Conservation (phyloP, 2,113 vertebrate genomes). For the Turnix velox region DNA sequence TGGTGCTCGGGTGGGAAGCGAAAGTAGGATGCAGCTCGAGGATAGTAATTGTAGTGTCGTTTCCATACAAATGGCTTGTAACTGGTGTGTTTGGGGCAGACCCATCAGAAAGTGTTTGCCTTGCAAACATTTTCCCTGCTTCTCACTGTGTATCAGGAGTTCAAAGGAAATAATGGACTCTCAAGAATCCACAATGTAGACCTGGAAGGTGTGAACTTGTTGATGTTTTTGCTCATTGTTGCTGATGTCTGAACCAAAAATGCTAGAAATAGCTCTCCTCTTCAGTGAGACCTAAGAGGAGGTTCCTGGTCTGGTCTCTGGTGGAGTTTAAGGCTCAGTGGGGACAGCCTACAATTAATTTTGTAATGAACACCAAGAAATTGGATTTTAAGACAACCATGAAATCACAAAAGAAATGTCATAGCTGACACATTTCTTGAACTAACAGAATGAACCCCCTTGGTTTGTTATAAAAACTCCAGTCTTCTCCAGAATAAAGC, state of each 20-base stretch:
- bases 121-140: not conserved
- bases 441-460: not conserved
- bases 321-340: not conserved
- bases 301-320: not conserved
- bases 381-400: not conserved
- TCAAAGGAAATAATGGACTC: not conserved
- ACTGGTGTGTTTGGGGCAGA: not conserved
- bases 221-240: not conserved
- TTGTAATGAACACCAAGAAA: not conserved
- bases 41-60: not conserved
- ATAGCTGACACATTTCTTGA: not conserved
- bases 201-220: not conserved
- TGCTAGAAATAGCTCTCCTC: not conserved
- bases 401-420: not conserved
- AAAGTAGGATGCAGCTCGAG: constrained; percentile 3
- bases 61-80: constrained; percentile 30
- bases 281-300: not conserved
- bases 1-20: not conserved
- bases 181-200: not conserved
- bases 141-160: not conserved
- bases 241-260: not conserved
- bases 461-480: not conserved
- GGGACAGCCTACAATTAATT: not conserved
- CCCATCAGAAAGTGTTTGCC: not conserved
- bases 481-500: not conserved